Evolutionary conservation across 2,888 invertebrate genomes (phyloP).

Genomic region (Idaea aversata): DNA sequence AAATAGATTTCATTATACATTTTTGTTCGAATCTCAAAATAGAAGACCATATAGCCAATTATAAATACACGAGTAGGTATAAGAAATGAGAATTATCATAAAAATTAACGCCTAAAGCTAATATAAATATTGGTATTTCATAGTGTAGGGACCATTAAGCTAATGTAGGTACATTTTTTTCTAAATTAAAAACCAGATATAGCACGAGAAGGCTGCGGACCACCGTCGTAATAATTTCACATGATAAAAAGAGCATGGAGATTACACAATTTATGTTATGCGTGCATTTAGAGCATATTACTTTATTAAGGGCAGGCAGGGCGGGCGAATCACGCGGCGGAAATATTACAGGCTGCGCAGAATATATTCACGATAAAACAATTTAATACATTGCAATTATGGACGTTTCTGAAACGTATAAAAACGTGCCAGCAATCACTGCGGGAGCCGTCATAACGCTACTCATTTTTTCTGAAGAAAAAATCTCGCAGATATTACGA

Average conservation of each 20-base stretch:
- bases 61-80: slow-evolving; percentile 12
- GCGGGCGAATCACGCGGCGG: slow-evolving; percentile 60
- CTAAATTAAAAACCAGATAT: slow-evolving; percentile 69
- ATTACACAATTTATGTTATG: slow-evolving; percentile 74
- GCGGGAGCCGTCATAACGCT: slow-evolving; percentile 56
- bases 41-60: slow-evolving; percentile 20
- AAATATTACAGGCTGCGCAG: slow-evolving; percentile 50
- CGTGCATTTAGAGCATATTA: slow-evolving; percentile 77
- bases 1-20: slow-evolving; percentile 35
- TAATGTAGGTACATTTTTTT: slow-evolving; percentile 52
- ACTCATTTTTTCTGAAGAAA: slow-evolving; percentile 43
- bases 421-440: slow-evolving; percentile 56
- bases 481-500: slow-evolving; percentile 45
- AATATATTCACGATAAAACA: slow-evolving; percentile 64
- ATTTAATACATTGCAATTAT: slow-evolving; percentile 73
- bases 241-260: slow-evolving; percentile 70
- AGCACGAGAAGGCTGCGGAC: slow-evolving; percentile 56
- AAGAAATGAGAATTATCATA: slow-evolving; percentile 25
- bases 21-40: slow-evolving; percentile 9
- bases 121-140: slow-evolving; percentile 60
- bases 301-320: slow-evolving; percentile 75
- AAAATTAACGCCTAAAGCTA: slow-evolving; percentile 58
- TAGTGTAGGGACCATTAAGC: slow-evolving; percentile 52
- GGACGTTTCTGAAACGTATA: slow-evolving; percentile 65
- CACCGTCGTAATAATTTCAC: slow-evolving; percentile 74